Conservation (phyloP, 2,113 vertebrate genomes). For the Sisor rabdophorus region DNA sequence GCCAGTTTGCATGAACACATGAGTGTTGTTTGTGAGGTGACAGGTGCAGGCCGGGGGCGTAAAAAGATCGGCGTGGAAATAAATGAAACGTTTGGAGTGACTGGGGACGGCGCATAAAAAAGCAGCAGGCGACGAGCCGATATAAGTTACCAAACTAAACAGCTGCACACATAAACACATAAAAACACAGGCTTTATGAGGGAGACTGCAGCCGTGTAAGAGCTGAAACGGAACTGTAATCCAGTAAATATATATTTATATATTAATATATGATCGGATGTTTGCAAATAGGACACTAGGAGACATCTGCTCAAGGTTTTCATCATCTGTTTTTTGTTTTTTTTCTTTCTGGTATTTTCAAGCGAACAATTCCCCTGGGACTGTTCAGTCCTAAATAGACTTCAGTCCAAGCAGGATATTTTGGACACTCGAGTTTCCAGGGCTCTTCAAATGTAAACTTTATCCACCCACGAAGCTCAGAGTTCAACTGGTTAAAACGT, state of each 20-base stretch:
- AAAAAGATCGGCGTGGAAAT: constrained; percentile 51
- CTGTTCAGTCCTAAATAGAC: not conserved
- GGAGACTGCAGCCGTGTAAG: constrained; percentile 27
- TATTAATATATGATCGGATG: not conserved
- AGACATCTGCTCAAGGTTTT: not conserved
- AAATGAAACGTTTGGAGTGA: constrained; percentile 37
- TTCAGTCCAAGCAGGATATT: not conserved
- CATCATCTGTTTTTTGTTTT: not conserved
- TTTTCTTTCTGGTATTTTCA: no score
- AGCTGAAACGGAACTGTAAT: not conserved
- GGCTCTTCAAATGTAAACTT: constrained; percentile 44
- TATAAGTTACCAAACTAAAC: constrained; percentile 57
- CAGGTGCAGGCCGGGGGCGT: constrained; percentile 60
- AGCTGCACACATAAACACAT: constrained; percentile 41
- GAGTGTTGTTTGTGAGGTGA: constrained; percentile 33
- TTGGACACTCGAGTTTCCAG: constrained; percentile 46
- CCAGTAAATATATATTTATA: not conserved
- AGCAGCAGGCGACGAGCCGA: constrained; percentile 59
- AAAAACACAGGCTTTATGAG: constrained; percentile 42
- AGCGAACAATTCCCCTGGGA: not conserved
- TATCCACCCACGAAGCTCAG: constrained; percentile 47
- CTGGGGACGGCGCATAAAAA: constrained; percentile 47
- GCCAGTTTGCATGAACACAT: not conserved
- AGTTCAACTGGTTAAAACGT: constrained; percentile 46
- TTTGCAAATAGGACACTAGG: not conserved